Evolutionary conservation across 1,140 invertebrate genomes (phyloP).

Genomic region (Augochlora pura): DNA sequence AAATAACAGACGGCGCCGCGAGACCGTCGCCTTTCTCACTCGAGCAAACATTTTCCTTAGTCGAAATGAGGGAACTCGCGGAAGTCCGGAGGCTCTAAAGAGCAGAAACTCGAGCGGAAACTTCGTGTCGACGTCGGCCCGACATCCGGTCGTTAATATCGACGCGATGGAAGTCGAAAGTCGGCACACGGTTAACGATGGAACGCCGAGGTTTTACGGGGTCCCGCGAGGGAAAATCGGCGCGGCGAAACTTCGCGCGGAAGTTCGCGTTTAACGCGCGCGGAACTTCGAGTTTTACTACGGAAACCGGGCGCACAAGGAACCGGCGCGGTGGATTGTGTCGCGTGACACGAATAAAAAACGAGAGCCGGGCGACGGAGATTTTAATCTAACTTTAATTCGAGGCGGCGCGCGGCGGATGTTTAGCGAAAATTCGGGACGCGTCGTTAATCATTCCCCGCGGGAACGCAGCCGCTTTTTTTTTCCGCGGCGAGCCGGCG

Average conservation of each 20-base stretch:
- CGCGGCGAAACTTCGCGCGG: background rate
- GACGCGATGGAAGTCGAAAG: background rate
- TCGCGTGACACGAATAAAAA: constrained; percentile 11
- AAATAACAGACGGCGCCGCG: background rate
- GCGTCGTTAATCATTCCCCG: too few relatives aligned
- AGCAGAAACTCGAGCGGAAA: background rate
- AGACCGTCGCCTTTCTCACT: background rate
- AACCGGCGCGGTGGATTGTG: background rate
- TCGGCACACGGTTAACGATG: background rate
- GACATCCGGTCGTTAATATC: background rate
- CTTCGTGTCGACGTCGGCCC: background rate
- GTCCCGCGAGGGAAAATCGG: background rate
- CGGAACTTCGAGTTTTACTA: background rate
- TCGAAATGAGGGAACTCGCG: background rate
- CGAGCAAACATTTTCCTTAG: background rate
- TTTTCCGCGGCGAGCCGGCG: too few relatives aligned
- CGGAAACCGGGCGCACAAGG: background rate
- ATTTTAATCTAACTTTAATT: constrained; percentile 25
- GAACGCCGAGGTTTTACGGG: background rate
- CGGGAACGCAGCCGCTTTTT: too few relatives aligned
- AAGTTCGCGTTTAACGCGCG: background rate
- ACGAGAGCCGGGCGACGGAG: background rate
- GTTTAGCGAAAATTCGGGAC: too few relatives aligned
- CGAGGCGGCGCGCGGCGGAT: background rate
- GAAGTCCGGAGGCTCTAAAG: background rate